These are phyloP conservation scores for Papilio helenus DNA, from an alignment of 1,140 invertebrate species.

Conservation along the genomic window DNA sequence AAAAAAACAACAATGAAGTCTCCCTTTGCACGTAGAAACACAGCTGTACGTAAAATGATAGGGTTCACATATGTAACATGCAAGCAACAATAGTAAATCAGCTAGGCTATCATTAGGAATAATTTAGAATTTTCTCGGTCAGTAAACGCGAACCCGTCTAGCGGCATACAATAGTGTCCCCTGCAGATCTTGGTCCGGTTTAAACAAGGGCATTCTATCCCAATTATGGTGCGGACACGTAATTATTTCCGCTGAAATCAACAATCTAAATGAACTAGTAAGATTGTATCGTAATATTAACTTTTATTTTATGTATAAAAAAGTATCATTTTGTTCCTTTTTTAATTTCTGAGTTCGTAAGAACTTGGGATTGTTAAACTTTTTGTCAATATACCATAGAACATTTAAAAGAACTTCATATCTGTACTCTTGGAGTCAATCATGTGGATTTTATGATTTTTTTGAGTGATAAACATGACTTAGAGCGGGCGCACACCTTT, in stretches of 20 bases:
- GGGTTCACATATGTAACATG: constrained; percentile 29
- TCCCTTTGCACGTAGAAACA: background rate
- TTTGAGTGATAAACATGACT: no score
- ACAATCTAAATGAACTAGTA: constrained; percentile 42
- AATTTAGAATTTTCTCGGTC: constrained; percentile 76
- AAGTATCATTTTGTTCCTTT: no score
- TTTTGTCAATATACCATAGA: no score
- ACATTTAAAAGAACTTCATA: no score
- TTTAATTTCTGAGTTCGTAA: no score
- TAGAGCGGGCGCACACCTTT: no score
- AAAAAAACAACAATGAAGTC: background rate
- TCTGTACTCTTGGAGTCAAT: no score
- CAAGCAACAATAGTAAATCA: constrained; percentile 72
- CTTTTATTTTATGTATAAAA: background rate
- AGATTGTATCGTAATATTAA: constrained; percentile 17
- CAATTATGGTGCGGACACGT: constrained; percentile 68
- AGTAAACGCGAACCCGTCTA: constrained; percentile 50
- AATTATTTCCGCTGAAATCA: constrained; percentile 73
- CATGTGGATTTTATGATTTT: no score
- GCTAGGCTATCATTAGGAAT: constrained; percentile 57
- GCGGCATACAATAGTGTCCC: constrained; percentile 72
- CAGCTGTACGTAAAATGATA: background rate
- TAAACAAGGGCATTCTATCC: constrained; percentile 77
- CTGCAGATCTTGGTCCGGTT: constrained; percentile 67
- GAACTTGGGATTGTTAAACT: no score